Conservation (phyloP, 2,113 vertebrate species). For the Nasalis larvatus region DNA sequence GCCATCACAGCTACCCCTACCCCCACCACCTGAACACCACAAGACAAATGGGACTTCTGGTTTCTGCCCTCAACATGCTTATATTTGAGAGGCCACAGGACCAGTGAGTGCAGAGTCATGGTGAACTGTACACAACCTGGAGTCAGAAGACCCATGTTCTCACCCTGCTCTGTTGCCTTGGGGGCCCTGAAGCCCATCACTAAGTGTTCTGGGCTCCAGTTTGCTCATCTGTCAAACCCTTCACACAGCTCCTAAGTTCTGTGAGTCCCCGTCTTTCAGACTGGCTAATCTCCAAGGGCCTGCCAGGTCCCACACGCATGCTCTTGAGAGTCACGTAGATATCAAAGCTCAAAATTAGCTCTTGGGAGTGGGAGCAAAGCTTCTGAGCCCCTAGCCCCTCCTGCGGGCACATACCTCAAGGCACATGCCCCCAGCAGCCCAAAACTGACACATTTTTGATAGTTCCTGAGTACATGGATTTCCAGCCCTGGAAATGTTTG, state of each 20-base stretch:
- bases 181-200: neutral
- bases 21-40: neutral
- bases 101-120: fast-evolving
- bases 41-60: neutral
- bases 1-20: neutral
- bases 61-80: neutral
- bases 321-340: neutral
- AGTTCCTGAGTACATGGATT: neutral
- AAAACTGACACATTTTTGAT: neutral
- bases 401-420: neutral
- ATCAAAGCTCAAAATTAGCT: neutral
- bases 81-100: neutral
- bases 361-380: neutral
- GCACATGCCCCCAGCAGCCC: neutral
- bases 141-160: neutral
- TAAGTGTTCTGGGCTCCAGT: neutral
- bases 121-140: neutral
- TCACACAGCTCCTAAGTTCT: neutral
- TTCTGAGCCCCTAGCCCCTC: neutral
- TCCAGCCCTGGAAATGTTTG: slow-evolving; percentile 41
- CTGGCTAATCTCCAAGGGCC: neutral
- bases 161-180: neutral
- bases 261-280: neutral
- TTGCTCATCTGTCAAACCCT: neutral
- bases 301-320: neutral